A percentile compares a stretch with the other conserved stretches of the same genome.
These are phyloP conservation scores for Falco naumanni DNA, from an alignment of 2,797 vertebrate genomes.

Conservation along the genomic window DNA sequence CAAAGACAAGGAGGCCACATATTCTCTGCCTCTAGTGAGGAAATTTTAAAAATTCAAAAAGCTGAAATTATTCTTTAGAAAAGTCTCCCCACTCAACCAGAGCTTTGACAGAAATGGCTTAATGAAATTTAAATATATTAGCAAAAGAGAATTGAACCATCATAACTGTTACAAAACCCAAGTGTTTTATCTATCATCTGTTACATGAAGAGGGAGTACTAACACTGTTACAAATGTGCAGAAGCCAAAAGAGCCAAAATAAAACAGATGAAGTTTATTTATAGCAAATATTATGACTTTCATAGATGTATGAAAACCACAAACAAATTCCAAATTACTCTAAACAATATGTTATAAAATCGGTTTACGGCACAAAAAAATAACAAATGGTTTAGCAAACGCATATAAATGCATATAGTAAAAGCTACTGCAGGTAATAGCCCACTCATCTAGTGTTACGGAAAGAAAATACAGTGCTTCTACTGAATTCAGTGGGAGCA, in stretches of 20 bases:
- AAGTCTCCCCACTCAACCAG: not conserved
- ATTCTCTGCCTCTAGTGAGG: not conserved
- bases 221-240: not conserved
- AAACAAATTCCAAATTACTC: conserved; percentile 21
- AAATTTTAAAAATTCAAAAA: not conserved
- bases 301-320: not conserved
- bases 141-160: not conserved
- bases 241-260: not conserved
- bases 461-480: not conserved
- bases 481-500: not conserved
- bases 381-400: not conserved
- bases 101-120: not conserved
- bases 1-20: not conserved
- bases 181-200: not conserved
- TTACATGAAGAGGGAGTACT: not conserved
- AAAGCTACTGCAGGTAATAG: not conserved
- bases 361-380: not conserved
- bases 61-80: not conserved
- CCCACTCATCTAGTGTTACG: not conserved
- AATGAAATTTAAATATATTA: not conserved
- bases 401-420: not conserved
- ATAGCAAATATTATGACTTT: conserved; percentile 25
- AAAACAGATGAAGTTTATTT: conserved; percentile 27
- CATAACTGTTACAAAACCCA: not conserved
- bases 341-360: not conserved